Percentiles rank a stretch among this genome's conserved stretches.
phyloP scores from a whole-genome alignment of 2,113 vertebrate genomes.

The Pseudorasbora parva region DNA sequence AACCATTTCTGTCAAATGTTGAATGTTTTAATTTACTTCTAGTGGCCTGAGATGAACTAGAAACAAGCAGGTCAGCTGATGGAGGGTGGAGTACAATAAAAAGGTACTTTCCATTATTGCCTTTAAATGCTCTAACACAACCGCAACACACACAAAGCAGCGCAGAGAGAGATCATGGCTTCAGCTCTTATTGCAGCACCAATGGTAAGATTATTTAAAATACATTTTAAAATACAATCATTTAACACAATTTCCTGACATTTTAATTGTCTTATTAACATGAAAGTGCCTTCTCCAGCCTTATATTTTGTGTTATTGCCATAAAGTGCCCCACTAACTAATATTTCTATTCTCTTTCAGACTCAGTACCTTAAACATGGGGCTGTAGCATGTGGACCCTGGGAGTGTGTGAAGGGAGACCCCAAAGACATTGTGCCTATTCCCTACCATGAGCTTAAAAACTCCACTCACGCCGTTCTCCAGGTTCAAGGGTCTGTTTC shows the following conservation, averaged over 20 bases:
- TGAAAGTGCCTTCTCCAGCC: not conserved
- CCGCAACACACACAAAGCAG: no score
- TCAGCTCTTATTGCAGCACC: accelerated
- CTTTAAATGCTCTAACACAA: no score
- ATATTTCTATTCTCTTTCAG: not conserved
- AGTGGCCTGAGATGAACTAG: not conserved
- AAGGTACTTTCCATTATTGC: not conserved
- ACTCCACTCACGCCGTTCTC: conserved; percentile 23
- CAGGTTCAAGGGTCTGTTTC: not conserved
- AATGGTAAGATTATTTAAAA: not conserved
- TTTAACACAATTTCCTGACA: not conserved
- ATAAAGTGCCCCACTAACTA: not conserved
- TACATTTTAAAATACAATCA: not conserved
- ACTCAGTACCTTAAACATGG: accelerated
- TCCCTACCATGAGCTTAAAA: not conserved
- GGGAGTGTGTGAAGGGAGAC: not conserved
- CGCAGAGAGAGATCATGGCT: not conserved
- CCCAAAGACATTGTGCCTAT: not conserved
- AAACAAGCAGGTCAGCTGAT: no score
- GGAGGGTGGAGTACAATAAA: not conserved
- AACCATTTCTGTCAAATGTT: not conserved
- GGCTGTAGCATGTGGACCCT: not conserved
- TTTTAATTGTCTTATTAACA: not conserved
- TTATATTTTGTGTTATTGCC: not conserved
- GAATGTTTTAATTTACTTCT: not conserved